Conservation (phyloP, 2,888 invertebrate genomes). For the Trypoxylon attenuatum region DNA sequence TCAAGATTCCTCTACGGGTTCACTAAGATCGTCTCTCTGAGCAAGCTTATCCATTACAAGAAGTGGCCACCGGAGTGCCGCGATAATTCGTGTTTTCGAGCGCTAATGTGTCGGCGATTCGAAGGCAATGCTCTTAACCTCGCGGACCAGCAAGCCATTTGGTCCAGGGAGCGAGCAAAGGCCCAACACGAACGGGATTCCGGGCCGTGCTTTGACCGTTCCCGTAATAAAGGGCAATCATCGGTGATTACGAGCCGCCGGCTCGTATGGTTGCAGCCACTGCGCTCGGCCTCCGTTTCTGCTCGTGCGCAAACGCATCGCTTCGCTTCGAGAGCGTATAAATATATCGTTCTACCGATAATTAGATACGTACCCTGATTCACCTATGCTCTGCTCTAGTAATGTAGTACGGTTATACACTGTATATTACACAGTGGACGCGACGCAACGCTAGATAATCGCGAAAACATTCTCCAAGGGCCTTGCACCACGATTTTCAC, state of each 20-base stretch:
- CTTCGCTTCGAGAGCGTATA: too few species aligned
- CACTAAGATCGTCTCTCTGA: too few species aligned
- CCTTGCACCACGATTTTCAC: too few species aligned
- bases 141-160: slow-evolving; percentile 24
- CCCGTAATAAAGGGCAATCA: slow-evolving; percentile 71
- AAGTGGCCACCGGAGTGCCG: too few species aligned
- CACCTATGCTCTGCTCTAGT: background rate
- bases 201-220: slow-evolving; percentile 68
- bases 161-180: slow-evolving; percentile 40
- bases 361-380: slow-evolving; percentile 3
- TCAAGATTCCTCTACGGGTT: too few species aligned
- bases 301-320: slow-evolving; percentile 7
- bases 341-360: background rate
- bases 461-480: background rate
- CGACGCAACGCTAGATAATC: background rate
- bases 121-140: too few species aligned
- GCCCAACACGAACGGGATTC: slow-evolving; percentile 60
- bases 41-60: too few species aligned
- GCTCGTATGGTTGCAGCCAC: slow-evolving; percentile 45
- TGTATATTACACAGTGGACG: background rate
- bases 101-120: too few species aligned
- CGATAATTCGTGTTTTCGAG: too few species aligned
- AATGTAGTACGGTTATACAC: background rate
- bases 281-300: too few species aligned
- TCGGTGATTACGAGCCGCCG: slow-evolving; percentile 67